A percentile compares a stretch with the other conserved stretches of the same genome.
Conservation (phyloP, 2,888 invertebrate genomes). For the Metacarcinus magister region DNA sequence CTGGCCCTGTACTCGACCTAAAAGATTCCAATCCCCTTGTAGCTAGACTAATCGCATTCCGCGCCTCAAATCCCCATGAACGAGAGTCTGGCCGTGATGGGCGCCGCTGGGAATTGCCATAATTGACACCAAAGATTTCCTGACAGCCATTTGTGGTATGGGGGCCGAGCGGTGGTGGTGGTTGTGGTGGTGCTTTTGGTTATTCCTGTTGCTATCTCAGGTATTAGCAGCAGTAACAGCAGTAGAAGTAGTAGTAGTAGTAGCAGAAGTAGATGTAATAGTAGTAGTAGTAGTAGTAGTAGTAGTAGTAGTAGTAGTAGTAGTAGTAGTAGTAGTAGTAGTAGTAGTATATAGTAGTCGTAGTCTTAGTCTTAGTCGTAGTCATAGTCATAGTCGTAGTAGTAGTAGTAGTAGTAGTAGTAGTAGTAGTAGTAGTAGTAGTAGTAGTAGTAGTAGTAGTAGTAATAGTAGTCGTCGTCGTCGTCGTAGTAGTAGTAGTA, state of each 20-base stretch:
- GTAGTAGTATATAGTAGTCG: too few species aligned
- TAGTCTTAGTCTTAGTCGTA: too few species aligned
- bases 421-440: not conserved
- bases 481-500: not conserved
- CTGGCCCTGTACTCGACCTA: not conserved
- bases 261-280: not conserved
- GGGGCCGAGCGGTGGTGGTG: not conserved
- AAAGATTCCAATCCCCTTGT: constrained; percentile 45
- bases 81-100: constrained; percentile 40
- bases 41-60: constrained; percentile 30
- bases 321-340: constrained; percentile 44
- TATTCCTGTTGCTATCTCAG: not conserved
- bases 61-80: constrained; percentile 36
- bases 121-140: constrained; percentile 48
- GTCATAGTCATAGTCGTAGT: not conserved
- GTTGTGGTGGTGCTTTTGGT: not conserved
- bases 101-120: constrained; percentile 48
- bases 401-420: not conserved
- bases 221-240: not conserved
- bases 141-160: constrained; percentile 20
- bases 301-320: constrained; percentile 38
- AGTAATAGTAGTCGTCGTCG: not conserved
- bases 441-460: not conserved
- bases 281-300: constrained; percentile 17
- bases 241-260: not conserved